phyloP scores from a whole-genome alignment of 1,140 invertebrate genomes.

The Globodera rostochiensis region DNA sequence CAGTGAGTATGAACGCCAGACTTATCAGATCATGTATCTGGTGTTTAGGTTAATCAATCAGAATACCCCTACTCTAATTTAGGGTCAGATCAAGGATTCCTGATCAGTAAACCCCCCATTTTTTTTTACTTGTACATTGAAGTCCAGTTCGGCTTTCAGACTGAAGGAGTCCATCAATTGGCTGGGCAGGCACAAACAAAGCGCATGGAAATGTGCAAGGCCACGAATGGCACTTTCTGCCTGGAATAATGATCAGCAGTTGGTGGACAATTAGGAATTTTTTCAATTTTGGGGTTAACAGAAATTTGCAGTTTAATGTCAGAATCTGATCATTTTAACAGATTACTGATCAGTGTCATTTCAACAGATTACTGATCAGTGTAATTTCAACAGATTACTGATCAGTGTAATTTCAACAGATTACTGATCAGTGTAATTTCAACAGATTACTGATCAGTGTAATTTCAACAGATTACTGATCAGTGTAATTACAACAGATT shows the following conservation, averaged over 20 bases:
- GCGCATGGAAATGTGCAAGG: conserved; percentile 24
- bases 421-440: too few relatives aligned
- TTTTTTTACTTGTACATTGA: neutral
- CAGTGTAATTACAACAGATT: neutral
- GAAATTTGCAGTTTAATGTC: neutral
- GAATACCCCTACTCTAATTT: too few relatives aligned
- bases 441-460: too few relatives aligned
- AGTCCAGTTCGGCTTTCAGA: conserved; percentile 13
- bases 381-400: neutral
- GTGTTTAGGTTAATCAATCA: neutral
- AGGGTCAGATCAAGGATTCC: too few relatives aligned
- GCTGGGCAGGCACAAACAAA: conserved; percentile 16
- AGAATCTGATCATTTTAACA: too few relatives aligned
- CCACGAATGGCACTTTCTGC: conserved; percentile 6
- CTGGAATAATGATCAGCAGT: neutral
- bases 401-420: neutral
- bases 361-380: neutral
- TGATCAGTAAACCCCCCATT: too few relatives aligned
- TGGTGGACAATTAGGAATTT: neutral
- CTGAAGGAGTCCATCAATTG: conserved; percentile 24
- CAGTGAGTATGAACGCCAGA: neutral
- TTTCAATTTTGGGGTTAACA: too few relatives aligned
- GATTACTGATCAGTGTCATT: too few relatives aligned
- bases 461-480: too few relatives aligned
- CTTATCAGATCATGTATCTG: too few relatives aligned